phyloP scores from a whole-genome alignment of 2,888 invertebrate species.

The Yponomeuta cagnagella region DNA sequence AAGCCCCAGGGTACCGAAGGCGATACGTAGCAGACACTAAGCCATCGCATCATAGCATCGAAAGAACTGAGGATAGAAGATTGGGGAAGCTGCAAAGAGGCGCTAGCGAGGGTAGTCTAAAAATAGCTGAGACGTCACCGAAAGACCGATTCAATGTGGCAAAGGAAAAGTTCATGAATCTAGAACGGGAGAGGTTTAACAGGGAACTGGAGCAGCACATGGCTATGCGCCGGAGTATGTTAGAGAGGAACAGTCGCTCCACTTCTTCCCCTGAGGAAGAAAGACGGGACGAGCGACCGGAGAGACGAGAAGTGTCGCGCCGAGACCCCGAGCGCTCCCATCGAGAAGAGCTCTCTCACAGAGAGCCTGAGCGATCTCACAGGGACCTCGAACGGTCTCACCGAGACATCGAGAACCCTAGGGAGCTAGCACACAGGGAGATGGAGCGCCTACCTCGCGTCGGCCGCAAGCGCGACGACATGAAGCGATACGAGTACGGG shows the following conservation, averaged over 20 bases:
- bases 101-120: constrained; percentile 65
- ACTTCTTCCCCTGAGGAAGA: constrained; percentile 74
- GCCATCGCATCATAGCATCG: constrained; percentile 60
- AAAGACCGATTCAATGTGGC: constrained; percentile 90
- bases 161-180: constrained; percentile 88
- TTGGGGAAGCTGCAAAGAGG: constrained; percentile 61
- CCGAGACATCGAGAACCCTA: constrained; percentile 43
- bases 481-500: constrained; percentile 63
- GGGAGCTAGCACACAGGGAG: constrained; percentile 56
- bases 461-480: constrained; percentile 60
- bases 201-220: constrained; percentile 73
- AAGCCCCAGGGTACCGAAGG: constrained; percentile 58
- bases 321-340: constrained; percentile 66
- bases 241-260: constrained; percentile 70
- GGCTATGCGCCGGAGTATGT: constrained; percentile 68
- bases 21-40: constrained; percentile 69
- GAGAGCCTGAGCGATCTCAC: constrained; percentile 17
- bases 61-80: constrained; percentile 59
- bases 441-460: constrained; percentile 65
- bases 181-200: constrained; percentile 82
- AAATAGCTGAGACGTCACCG: constrained; percentile 73
- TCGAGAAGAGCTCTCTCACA: constrained; percentile 25
- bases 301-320: constrained; percentile 62
- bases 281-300: constrained; percentile 66
- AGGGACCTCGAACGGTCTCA: constrained; percentile 11